Evolutionary conservation across 2,888 invertebrate species (phyloP).

Genomic region (Amphipoea lucens): DNA sequence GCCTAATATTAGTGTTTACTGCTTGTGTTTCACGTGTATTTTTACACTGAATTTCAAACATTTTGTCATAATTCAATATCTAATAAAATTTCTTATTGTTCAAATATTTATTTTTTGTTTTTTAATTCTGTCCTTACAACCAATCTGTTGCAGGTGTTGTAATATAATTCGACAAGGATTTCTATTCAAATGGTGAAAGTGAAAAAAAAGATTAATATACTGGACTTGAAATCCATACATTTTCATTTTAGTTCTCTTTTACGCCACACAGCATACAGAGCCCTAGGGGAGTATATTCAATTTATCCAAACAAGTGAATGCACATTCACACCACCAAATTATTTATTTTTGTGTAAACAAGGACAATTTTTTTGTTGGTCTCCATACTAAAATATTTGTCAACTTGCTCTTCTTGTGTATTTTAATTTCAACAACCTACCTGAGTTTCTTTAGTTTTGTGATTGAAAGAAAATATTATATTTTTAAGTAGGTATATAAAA

Average conservation of each 20-base stretch:
- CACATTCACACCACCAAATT: too few relatives aligned
- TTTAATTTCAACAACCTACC: too few relatives aligned
- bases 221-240: neutral
- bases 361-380: too few relatives aligned
- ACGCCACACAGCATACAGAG: too few relatives aligned
- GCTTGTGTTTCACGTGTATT: conserved; percentile 83
- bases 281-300: too few relatives aligned
- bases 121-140: conserved; percentile 15
- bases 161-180: neutral
- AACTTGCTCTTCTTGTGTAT: too few relatives aligned
- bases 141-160: neutral
- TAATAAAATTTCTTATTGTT: conserved; percentile 85
- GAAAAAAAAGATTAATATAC: neutral
- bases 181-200: neutral
- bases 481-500: too few relatives aligned
- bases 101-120: conserved; percentile 58
- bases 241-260: neutral
- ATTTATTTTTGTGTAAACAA: too few relatives aligned
- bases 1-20: conserved; percentile 79
- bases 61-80: conserved; percentile 80
- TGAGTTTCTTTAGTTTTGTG: too few relatives aligned
- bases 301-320: too few relatives aligned
- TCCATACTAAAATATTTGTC: too few relatives aligned
- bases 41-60: conserved; percentile 79
- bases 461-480: too few relatives aligned